Conservation (phyloP, 1,140 invertebrate species). For the Lasioglossum baleicum region DNA sequence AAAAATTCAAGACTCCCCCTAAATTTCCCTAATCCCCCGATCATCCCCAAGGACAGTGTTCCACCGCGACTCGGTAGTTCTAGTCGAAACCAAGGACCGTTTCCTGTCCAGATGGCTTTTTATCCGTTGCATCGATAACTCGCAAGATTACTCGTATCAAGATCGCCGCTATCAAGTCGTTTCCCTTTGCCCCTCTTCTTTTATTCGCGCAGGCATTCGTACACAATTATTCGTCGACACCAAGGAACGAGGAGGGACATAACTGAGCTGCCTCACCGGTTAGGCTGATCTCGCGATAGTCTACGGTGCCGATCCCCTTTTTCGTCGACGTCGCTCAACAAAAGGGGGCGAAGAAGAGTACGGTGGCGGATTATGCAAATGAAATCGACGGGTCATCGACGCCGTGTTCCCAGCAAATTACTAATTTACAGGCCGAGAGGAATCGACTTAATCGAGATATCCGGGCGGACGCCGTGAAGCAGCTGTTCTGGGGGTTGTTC, state of each 20-base stretch:
- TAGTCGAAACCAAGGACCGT: too few species aligned
- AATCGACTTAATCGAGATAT: constrained; percentile 36
- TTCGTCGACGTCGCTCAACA: neutral
- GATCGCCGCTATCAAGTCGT: neutral
- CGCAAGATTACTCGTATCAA: neutral
- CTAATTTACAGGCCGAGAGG: constrained; percentile 31
- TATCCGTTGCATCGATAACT: neutral
- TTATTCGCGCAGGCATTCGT: neutral
- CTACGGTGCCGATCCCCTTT: neutral
- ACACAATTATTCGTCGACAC: constrained; percentile 7
- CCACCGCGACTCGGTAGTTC: too few species aligned
- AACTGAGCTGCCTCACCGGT: neutral
- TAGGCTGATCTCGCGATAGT: constrained; percentile 10
- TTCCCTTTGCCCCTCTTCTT: too few species aligned
- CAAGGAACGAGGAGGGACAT: too few species aligned
- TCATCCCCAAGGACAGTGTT: too few species aligned
- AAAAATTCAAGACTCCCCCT: too few species aligned
- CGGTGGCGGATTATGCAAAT: constrained; percentile 40
- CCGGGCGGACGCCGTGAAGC: neutral
- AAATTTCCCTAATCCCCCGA: too few species aligned
- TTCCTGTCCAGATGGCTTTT: neutral
- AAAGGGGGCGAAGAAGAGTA: constrained; percentile 10
- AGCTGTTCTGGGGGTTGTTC: constrained; percentile 1
- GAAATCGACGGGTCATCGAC: constrained; percentile 1
- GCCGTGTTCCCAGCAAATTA: constrained; percentile 33